phyloP scores from a whole-genome alignment of 64 coral and sea anemone genomes.

The Actinia equina region DNA sequence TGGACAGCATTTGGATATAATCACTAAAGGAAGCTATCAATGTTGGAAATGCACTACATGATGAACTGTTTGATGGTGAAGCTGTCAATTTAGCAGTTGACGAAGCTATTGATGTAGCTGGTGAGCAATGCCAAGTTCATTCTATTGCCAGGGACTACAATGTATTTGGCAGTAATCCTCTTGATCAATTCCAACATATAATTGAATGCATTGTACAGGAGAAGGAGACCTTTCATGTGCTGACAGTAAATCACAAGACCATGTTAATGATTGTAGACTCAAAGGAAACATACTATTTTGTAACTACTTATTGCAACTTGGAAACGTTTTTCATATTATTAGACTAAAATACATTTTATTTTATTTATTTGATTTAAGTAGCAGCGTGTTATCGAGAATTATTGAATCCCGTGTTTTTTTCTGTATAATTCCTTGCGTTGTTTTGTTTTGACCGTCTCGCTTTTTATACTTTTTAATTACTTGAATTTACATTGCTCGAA shows the following conservation, averaged over 20 bases:
- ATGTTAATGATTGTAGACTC: constrained; percentile 1
- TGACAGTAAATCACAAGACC: neutral
- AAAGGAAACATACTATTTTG: neutral
- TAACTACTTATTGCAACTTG: no score
- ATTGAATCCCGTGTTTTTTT: no score
- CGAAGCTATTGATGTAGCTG: constrained; percentile 33
- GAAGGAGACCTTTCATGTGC: constrained; percentile 2
- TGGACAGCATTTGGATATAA: neutral
- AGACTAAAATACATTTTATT: no score
- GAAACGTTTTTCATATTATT: no score
- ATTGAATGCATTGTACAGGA: neutral
- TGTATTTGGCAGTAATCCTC: constrained; percentile 16
- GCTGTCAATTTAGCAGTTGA: constrained; percentile 30
- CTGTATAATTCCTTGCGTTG: no score
- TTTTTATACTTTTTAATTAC: no score
- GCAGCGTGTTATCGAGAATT: no score
- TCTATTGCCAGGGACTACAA: constrained; percentile 1
- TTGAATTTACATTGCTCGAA: no score
- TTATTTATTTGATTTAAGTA: no score
- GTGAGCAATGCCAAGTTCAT: constrained; percentile 33
- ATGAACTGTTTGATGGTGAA: constrained; percentile 49
- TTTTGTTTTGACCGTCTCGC: no score
- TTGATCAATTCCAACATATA: constrained; percentile 2
- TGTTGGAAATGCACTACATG: constrained; percentile 37
- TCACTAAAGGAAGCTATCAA: neutral